Base-by-base conservation (phyloP, 2,888 invertebrate species). In the Amorpha juglandis region DNA sequence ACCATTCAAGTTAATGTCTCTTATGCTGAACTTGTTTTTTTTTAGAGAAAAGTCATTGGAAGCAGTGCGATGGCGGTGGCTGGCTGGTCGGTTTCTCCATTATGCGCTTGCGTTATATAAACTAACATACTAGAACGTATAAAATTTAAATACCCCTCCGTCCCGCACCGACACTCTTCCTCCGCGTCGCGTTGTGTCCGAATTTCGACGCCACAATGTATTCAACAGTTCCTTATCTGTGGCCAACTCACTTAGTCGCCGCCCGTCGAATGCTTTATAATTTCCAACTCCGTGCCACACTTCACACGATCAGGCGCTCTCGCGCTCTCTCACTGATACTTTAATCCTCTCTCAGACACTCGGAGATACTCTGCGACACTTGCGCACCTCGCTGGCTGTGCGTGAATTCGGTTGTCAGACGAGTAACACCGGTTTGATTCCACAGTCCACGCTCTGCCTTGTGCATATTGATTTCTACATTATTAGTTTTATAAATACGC, bases 391-490 rank as follows among this genome's bases (percentile, higher is more conserved):
- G 55, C 55, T n/a, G 35, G n/a, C 16, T 19, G 38, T 12, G 19
- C 19, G 11, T n/a, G 35, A n/a, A 45, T 12, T 45, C 45, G 45
- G 45, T 45, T 16, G 38, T 42, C 42, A 11, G 58, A 58, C 58
- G 58, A 19, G 58, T 58, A 58, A 58, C 58, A 58, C 58, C 58
- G 58, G 58, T 58, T 58, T 58, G 42, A 58, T n/a, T 55, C 58
- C 58, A 58, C 38, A 58, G 19, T 58, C 58, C 58, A 58, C 42
- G 19, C 58, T 38, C 38, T 42, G 58, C 42, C 38, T 38, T 19
- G 58, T 58, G 58, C 58, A 58, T 58, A 58, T 58, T 58, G 58
- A 58, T 58, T 42, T 58, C 58, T 42, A 35, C 4, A 55, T 55
- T 38, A 35, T 58, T 42, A 38, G 16, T 42, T 12, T n/a, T 58